A percentile compares a stretch with the other conserved stretches of the same genome.
Evolutionary conservation across 2,888 invertebrate genomes (phyloP).

Genomic region (Creontiades dilutus): DNA sequence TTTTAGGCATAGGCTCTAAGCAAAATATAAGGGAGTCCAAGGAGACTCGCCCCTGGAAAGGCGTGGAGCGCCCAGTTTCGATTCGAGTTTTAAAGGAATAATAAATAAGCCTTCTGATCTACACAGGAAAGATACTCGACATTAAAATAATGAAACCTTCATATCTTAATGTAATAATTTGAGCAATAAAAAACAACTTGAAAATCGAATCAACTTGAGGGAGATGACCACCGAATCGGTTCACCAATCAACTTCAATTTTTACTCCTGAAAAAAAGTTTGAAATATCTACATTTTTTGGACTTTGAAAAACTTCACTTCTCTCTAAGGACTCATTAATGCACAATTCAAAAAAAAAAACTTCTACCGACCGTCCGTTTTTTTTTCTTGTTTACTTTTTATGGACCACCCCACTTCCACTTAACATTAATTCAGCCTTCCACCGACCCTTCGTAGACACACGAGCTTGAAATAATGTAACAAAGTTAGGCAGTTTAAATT

Average conservation of each 20-base stretch:
- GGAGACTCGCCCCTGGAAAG: too few species aligned
- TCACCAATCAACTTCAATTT: background rate
- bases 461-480: constrained; percentile 37
- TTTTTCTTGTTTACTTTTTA: constrained; percentile 40
- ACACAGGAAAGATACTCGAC: too few species aligned
- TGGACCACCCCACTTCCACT: constrained; percentile 21
- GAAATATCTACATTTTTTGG: background rate
- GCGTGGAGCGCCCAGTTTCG: too few species aligned
- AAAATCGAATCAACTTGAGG: too few species aligned
- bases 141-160: too few species aligned
- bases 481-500: constrained; percentile 36
- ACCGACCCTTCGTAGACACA: constrained; percentile 18
- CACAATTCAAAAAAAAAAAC: background rate
- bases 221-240: background rate
- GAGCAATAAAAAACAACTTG: too few species aligned
- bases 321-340: constrained; percentile 13
- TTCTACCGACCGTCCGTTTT: background rate
- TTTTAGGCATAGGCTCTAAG: too few species aligned
- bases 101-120: too few species aligned
- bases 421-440: constrained; percentile 18
- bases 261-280: background rate
- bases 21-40: too few species aligned
- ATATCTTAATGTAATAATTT: too few species aligned
- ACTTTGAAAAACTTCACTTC: background rate
- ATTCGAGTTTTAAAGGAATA: too few species aligned